Base-by-base conservation (phyloP, 2,888 invertebrate genomes). In the Lapara coniferarum region DNA sequence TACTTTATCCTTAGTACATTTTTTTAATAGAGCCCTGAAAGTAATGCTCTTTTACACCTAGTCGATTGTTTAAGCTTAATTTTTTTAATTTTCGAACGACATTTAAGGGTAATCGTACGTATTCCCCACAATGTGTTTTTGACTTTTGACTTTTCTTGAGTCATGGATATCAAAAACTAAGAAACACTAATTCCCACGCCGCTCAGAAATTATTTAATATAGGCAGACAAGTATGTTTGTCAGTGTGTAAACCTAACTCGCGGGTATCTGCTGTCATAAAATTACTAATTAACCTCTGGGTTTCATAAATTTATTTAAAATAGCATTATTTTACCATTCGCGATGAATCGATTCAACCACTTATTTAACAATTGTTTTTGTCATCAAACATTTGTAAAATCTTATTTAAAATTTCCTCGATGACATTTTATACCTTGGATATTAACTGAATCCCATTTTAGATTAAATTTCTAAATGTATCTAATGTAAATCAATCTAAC, bases 361-460 rank as follows among this genome's bases (percentile, higher is more conserved):
- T 37, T 37, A 4, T 37, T 37, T 37, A 6, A 25, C 25, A 25
- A 2, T 25, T 37, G 37, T 37, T 7, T 25, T 25, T 25, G 25
- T 25, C 25, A 25, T 25, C 37, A 37, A 37, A 37, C 37, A 37
- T 37, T 6, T 37, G 37, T 37, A 55, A 16, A 55, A 55, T 19
- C 7, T 55, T 46, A 16, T 16, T n/a, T n/a, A n/a, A 3, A 10
- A 46, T 12, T 19, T 19, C 19, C 46, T 46, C 19, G 44, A 46
- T 46, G 63, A 49, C 63, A 49, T 49, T 49, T 16, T 59, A 58
- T 59, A 16, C 46, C 44, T 44, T 8, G 53, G 53, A 53, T 66
- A 66, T 66, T 66, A 66, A 37, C n/a, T 66, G 66, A 66, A 66
- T 66, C 53, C 53, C 53, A 53, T 37, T 53, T 14, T 66, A 66